Conservation (phyloP, 2,888 invertebrate genomes). For the Andrena trimmerana region DNA sequence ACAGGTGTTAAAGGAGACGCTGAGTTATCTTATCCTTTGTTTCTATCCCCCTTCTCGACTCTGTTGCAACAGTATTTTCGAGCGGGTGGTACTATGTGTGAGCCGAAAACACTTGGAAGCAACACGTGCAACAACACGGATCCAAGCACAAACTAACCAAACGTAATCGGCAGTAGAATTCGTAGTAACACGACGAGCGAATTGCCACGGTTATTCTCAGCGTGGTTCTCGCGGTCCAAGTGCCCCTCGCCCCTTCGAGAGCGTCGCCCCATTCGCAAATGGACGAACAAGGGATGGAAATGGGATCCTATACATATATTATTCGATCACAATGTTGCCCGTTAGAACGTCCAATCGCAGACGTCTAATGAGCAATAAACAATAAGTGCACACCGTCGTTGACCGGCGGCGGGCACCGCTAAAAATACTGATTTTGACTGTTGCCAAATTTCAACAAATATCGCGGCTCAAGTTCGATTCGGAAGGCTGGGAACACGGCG, state of each 20-base stretch:
- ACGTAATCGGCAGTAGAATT: conserved; percentile 24
- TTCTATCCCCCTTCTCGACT: neutral
- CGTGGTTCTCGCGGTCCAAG: conserved; percentile 11
- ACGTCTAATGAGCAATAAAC: conserved; percentile 62
- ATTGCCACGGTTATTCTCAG: conserved; percentile 28
- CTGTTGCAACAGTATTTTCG: too few species aligned
- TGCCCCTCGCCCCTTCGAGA: conserved; percentile 1
- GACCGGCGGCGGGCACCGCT: conserved; percentile 71
- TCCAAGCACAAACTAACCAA: neutral
- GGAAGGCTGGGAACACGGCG: conserved; percentile 48
- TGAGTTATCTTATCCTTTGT: too few species aligned
- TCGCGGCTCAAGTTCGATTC: conserved; percentile 56
- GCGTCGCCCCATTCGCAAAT: neutral
- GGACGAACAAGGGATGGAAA: too few species aligned
- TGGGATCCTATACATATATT: too few species aligned
- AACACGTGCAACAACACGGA: neutral
- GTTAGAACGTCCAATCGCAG: neutral
- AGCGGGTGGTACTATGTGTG: too few species aligned
- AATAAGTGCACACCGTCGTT: conserved; percentile 69
- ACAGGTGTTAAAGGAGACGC: too few species aligned
- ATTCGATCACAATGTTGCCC: too few species aligned
- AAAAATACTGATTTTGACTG: conserved; percentile 80
- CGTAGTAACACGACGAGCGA: conserved; percentile 12
- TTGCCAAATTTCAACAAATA: conserved; percentile 84
- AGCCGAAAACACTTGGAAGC: neutral